Evolutionary conservation across 1,140 invertebrate genomes (phyloP), one percentile per base, ranked within the genome.

Genomic region (Danaus melanippus): DNA sequence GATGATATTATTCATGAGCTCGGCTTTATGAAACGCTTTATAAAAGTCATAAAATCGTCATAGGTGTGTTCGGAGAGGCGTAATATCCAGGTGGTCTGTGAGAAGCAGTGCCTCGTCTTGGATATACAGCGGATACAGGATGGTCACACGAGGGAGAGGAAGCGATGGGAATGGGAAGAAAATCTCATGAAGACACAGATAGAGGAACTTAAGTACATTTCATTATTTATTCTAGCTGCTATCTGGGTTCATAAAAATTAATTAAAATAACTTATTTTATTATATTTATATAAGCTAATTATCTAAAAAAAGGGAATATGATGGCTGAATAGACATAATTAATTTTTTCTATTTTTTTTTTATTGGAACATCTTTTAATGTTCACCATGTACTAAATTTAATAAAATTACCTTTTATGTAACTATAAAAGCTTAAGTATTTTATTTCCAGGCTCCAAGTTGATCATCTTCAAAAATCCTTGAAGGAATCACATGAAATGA

Each of bases 391-490:
- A 5, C 0, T 32, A 5, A 32, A 5, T 32, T 32, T 32, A 32
- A 32, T 32, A 32, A 32, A 32, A 4, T 32, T 7, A 21, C 1
- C 4, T 32, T 32, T 4, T 32, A 32, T 32, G 2, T 32, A 32
- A 32, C 5, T 32, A 32, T 15, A 15, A 15, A 8, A 32, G 10
- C 40, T 9, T 39, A 45, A 32, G 17, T 40, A 3, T 12, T 8
- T 42, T 48, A 41, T 57, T 58, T 76, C 11, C 60, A 85, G 82
- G 53, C 51, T 78, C 12, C 78, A 83, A 71, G 72, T 86, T 15
- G 74, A 76, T 57, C 78, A 86, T 61, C 63, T 84, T 1, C 79
- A 86, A 54, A 86, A 86, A 58, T 86, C 83, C 32, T 58, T 84
- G 12, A 71, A 80, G 7, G 83, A 84, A 61, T 79, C 79, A 2